Conservation (phyloP, 2,797 vertebrate species). For the Euphonia xanthogaster region DNA sequence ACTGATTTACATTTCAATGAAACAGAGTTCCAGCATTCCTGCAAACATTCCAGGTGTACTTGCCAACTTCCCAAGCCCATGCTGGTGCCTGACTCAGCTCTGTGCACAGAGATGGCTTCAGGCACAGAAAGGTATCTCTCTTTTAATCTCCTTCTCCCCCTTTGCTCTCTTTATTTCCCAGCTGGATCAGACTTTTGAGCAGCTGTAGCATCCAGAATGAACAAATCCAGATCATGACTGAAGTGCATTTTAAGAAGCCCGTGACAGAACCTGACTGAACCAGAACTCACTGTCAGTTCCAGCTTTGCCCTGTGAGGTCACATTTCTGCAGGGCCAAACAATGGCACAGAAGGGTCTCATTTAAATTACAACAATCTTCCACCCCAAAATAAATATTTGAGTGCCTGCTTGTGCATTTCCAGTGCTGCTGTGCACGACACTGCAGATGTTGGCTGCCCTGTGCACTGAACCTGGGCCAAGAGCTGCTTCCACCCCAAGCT, state of each 20-base stretch:
- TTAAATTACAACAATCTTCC: not conserved
- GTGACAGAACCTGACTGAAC: not conserved
- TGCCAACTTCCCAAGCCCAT: conserved; percentile 58
- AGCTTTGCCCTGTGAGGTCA: not conserved
- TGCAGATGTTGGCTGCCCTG: not conserved
- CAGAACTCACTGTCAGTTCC: too few species aligned
- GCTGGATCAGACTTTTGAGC: not conserved
- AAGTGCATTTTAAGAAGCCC: not conserved
- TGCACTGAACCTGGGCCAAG: not conserved
- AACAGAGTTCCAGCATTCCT: conserved; percentile 47
- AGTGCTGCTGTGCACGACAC: not conserved
- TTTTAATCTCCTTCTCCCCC: not conserved
- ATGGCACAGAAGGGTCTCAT: not conserved
- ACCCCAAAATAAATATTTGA: not conserved
- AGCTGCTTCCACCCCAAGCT: not conserved
- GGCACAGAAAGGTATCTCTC: not conserved
- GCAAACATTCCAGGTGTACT: conserved; percentile 58
- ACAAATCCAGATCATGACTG: not conserved
- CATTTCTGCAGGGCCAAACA: not conserved
- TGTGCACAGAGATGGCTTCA: not conserved
- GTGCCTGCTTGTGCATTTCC: not conserved
- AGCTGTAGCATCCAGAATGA: not conserved
- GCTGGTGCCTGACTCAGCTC: not conserved
- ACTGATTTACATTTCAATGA: not conserved
- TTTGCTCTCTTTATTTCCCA: not conserved